phyloP scores from a whole-genome alignment of 2,797 vertebrate species.

The Sebastes steindachneri region DNA sequence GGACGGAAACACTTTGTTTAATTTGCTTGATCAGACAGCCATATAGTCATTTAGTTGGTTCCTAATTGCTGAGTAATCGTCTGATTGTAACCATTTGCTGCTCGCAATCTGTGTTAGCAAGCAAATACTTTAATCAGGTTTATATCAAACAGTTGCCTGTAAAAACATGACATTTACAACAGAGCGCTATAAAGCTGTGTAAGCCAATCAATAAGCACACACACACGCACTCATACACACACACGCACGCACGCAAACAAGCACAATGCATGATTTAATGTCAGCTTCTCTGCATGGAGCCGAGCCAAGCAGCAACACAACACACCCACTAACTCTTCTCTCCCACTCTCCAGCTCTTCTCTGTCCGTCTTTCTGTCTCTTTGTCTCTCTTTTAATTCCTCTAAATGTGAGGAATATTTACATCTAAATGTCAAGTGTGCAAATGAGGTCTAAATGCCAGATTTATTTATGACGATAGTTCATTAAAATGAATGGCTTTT shows the following conservation, averaged over 20 bases:
- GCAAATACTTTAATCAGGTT: constrained; percentile 89
- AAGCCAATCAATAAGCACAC: constrained; percentile 83
- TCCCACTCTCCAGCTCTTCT: constrained; percentile 10
- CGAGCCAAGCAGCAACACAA: constrained; percentile 57
- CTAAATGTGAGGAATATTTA: constrained; percentile 16
- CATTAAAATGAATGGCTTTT: background rate
- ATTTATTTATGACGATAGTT: constrained; percentile 7
- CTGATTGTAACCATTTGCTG: constrained; percentile 76
- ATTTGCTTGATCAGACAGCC: constrained; percentile 67
- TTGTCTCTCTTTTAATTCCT: constrained; percentile 33
- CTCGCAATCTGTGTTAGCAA: constrained; percentile 77
- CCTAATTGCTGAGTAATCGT: constrained; percentile 85
- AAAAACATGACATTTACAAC: constrained; percentile 89
- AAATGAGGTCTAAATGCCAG: background rate
- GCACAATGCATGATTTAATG: constrained; percentile 85
- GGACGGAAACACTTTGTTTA: constrained; percentile 66
- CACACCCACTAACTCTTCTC: constrained; percentile 43
- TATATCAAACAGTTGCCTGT: constrained; percentile 86
- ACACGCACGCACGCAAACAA: constrained; percentile 60
- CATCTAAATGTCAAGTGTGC: background rate
- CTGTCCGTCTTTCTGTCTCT: constrained; percentile 18
- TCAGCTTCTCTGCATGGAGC: constrained; percentile 79
- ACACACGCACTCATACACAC: constrained; percentile 29
- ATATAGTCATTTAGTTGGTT: constrained; percentile 78
- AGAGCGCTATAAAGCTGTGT: constrained; percentile 84